These are phyloP conservation scores for Kryptolebias marmoratus DNA, from an alignment of 2,113 vertebrate species.

Conservation along the genomic window DNA sequence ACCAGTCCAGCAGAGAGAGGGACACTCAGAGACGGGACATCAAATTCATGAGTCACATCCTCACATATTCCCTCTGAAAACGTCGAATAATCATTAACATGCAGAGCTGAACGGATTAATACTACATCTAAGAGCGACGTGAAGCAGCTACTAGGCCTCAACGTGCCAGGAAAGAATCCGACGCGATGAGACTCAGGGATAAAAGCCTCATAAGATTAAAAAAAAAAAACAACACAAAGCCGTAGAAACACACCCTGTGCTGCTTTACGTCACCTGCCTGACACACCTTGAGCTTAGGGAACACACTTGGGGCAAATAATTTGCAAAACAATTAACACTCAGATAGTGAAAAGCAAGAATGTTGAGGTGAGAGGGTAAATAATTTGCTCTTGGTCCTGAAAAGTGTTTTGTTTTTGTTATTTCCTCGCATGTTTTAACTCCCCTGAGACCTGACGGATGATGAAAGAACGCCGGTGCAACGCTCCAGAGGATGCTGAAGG, in stretches of 20 bases:
- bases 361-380: slow-evolving; percentile 7
- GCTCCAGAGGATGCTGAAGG: background rate
- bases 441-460: too few species aligned
- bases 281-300: slow-evolving; percentile 51
- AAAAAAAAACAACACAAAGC: background rate
- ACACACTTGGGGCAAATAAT: slow-evolving; percentile 52
- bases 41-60: slow-evolving; percentile 53
- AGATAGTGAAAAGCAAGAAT: slow-evolving; percentile 20
- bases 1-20: slow-evolving; percentile 54
- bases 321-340: slow-evolving; percentile 33
- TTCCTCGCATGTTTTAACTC: background rate
- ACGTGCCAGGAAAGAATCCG: slow-evolving; percentile 9
- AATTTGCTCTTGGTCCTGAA: background rate
- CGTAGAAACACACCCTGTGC: slow-evolving; percentile 27
- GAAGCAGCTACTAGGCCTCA: slow-evolving; percentile 11
- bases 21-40: slow-evolving; percentile 44
- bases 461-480: background rate
- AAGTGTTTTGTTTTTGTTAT: slow-evolving; percentile 1
- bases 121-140: slow-evolving; percentile 12
- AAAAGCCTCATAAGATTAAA: slow-evolving; percentile 13
- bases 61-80: slow-evolving; percentile 30
- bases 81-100: slow-evolving; percentile 11
- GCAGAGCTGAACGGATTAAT: slow-evolving; percentile 17
- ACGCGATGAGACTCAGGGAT: background rate
- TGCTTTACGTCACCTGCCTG: slow-evolving; percentile 40